Conservation (phyloP, 2,888 invertebrate species). For the Thymelicus sylvestris region DNA sequence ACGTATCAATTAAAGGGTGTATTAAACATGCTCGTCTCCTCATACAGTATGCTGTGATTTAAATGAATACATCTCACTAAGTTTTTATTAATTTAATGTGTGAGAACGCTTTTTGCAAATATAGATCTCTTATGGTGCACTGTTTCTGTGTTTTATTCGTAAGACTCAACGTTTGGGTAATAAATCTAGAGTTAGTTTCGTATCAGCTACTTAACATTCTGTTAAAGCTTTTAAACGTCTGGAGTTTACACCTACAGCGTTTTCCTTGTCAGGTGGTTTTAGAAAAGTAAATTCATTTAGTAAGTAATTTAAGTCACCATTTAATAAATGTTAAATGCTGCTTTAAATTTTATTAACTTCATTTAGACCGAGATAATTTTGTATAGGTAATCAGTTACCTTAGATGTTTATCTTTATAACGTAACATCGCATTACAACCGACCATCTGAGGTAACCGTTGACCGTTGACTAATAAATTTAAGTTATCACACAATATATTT, state of each 20-base stretch:
- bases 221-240: conserved; percentile 4
- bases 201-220: conserved; percentile 7
- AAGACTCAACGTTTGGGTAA: background rate
- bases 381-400: too few relatives aligned
- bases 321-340: too few relatives aligned
- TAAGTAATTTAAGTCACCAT: too few relatives aligned
- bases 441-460: too few relatives aligned
- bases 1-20: conserved; percentile 79
- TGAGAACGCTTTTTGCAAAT: conserved; percentile 22
- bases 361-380: too few relatives aligned
- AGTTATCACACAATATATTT: too few relatives aligned
- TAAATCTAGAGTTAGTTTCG: background rate
- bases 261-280: too few relatives aligned
- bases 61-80: conserved; percentile 49
- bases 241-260: background rate
- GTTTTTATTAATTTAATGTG: conserved; percentile 21
- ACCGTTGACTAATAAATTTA: too few relatives aligned
- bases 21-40: conserved; percentile 67
- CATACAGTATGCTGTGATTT: conserved; percentile 60
- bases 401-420: too few relatives aligned
- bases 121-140: background rate
- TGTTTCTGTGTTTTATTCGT: background rate
- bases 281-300: too few relatives aligned
- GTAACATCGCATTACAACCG: too few relatives aligned
- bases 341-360: too few relatives aligned